Percentiles rank a stretch among this genome's conserved stretches.
Evolutionary conservation across 2,888 invertebrate species (phyloP).

Genomic region (Polydesmus complanatus): DNA sequence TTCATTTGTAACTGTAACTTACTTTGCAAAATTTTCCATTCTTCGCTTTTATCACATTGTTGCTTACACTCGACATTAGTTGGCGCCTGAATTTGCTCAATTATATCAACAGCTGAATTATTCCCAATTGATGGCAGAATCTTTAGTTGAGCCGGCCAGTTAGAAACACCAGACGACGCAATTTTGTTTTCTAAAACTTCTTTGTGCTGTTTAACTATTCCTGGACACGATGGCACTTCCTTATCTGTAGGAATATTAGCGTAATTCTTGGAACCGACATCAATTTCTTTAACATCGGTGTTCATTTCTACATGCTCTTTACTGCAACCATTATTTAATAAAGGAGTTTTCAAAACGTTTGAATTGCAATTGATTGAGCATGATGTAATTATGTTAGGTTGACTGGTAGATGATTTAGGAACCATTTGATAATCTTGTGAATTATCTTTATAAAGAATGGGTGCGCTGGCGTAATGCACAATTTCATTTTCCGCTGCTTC

Average conservation of each 20-base stretch:
- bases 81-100: background rate
- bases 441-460: conserved; percentile 25
- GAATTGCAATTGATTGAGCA: background rate
- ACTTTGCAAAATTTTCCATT: conserved; percentile 3
- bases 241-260: conserved; percentile 4
- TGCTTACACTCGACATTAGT: conserved; percentile 2
- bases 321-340: background rate
- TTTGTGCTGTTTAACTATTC: conserved; percentile 20
- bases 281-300: background rate
- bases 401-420: conserved; percentile 12
- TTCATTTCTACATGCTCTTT: background rate
- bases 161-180: background rate
- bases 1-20: background rate
- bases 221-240: conserved; percentile 18
- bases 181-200: conserved; percentile 19
- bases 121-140: conserved; percentile 7
- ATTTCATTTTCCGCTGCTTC: background rate
- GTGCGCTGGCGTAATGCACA: conserved; percentile 30
- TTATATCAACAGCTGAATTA: background rate
- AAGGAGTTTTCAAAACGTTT: background rate
- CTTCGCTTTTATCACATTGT: conserved; percentile 1
- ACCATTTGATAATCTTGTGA: conserved; percentile 8
- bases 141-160: conserved; percentile 1
- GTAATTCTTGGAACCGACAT: background rate
- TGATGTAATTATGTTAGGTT: conserved; percentile 15